Evolutionary conservation across 2,797 vertebrate species (phyloP), one percentile per base, ranked within the genome.

Genomic region (Chrysocyon brachyurus): DNA sequence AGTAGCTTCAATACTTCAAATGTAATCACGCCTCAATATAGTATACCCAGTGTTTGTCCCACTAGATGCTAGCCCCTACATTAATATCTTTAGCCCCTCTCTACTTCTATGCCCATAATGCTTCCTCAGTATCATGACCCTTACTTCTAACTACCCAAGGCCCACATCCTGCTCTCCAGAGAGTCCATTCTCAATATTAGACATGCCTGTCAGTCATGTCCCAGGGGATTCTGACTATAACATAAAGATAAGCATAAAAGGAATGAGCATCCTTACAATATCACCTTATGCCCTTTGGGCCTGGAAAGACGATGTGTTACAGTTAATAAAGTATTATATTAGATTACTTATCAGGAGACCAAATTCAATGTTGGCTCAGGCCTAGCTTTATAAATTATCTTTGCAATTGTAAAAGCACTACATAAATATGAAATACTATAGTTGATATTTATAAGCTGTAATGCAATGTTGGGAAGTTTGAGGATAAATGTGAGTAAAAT

Each of bases 361-460:
- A 96, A 84, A 21, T 52, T 68, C 40, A 68, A 12, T 84, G 77
- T 64, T 90, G 64, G 24, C 33, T 66, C 59, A 87, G 54, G 52
- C 77, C 84, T 59, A 90, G 49, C n/a, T 75, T 79, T 87, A 40
- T 81, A 89, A 94, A 90, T 77, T 88, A 77, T 40, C 68, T 91
- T 97, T 91, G 36, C 52, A 77, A 78, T 26, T 87, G 15, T 94
- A 83, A 93, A 83, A 95, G 24, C 8, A 40, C 72, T 72, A 90
- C 68, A 87, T 70, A 81, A 92, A 70, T 49, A 16, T 54, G 49
- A 64, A 7, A 61, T 83, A 22, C 40, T 22, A 9, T 28, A 86
- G n/a, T 24, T 84, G 64, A 36, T 77, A 73, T 84, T 84, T 93
- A 56, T 91, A 33, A 89, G 82, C 84, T 73, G 26, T 57, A 28